phyloP scores from a whole-genome alignment of 2,888 invertebrate genomes.

The Luperina testacea region DNA sequence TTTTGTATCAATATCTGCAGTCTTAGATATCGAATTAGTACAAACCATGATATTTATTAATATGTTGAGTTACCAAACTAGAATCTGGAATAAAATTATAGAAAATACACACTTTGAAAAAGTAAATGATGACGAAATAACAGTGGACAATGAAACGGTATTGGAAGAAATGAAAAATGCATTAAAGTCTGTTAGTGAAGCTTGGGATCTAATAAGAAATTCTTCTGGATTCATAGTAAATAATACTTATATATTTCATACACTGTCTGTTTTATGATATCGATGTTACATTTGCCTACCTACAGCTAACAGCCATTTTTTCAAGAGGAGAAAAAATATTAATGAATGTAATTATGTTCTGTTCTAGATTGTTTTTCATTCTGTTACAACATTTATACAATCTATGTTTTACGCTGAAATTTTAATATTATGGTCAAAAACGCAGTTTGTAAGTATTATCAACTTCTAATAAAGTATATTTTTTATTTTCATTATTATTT shows the following conservation, averaged over 20 bases:
- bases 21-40: constrained; percentile 44
- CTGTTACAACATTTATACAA: constrained; percentile 49
- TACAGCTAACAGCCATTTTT: not conserved
- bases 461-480: not conserved
- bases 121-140: constrained; percentile 23
- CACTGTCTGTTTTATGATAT: not conserved
- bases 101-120: constrained; percentile 4
- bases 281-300: not conserved
- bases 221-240: constrained; percentile 39
- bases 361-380: constrained; percentile 42
- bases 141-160: constrained; percentile 14
- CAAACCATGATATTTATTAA: constrained; percentile 13
- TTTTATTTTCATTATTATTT: not conserved
- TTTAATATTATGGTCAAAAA: constrained; percentile 33
- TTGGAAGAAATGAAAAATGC: constrained; percentile 33
- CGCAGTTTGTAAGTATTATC: constrained; percentile 30
- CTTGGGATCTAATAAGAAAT: constrained; percentile 39
- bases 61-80: constrained; percentile 26
- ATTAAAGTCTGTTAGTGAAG: constrained; percentile 27
- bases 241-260: not conserved
- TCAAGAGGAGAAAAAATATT: not conserved
- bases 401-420: constrained; percentile 28
- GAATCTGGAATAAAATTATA: constrained; percentile 32
- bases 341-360: not conserved
- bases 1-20: constrained; percentile 24